Evolutionary conservation across 2,113 vertebrate genomes (phyloP), one percentile per base, ranked within the genome.

Genomic region (Parus major): DNA sequence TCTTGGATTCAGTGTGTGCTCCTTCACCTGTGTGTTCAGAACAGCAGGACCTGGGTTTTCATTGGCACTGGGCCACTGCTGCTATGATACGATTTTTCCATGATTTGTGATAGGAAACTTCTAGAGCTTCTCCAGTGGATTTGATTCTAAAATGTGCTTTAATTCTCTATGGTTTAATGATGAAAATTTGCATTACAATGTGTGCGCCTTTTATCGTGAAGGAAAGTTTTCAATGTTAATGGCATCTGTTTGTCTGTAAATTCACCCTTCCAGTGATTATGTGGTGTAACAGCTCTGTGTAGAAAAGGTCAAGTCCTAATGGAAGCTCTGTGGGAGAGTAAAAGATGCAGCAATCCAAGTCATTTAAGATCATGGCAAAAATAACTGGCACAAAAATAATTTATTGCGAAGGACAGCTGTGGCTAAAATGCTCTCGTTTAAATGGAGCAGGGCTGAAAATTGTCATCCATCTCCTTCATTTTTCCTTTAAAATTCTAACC

Each of bases 221-320:
- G 61, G 55, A 72, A 95, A n/a, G 47, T 29, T 36, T 47, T 91
- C 42, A 52, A 42, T 81, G 80, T 59, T 92, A 90, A 60, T 89
- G 55, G 71, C 42, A 64, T 55, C 47, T 86, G 25, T 77, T 92
- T 89, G 71, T 95, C 63, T 93, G 52, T 52, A 92, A 90, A 71
- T 82, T 79, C 25, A 70, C 79, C 44, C 52, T 73, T 47, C 60
- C 44, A 42, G 10, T n/a, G 31, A 65, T 94, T 86, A 56, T 66
- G 64, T 65, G 33, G 11, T 52, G 22, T 49, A 79, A 47, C 29
- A 56, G 50, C 50, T 91, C 82, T 1, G 4, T 55, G 29, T 19
- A 65, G 81, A 86, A 90, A 76, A 64, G 73, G 33, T 49, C 46
- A 63, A 0, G 20, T 83, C 33, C 29, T 87, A 21, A 19, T 75